A percentile compares a stretch with the other conserved stretches of the same genome.
These are phyloP conservation scores for Cataglyphis altisquamis DNA, from an alignment of 2,888 invertebrate species.

Conservation along the genomic window DNA sequence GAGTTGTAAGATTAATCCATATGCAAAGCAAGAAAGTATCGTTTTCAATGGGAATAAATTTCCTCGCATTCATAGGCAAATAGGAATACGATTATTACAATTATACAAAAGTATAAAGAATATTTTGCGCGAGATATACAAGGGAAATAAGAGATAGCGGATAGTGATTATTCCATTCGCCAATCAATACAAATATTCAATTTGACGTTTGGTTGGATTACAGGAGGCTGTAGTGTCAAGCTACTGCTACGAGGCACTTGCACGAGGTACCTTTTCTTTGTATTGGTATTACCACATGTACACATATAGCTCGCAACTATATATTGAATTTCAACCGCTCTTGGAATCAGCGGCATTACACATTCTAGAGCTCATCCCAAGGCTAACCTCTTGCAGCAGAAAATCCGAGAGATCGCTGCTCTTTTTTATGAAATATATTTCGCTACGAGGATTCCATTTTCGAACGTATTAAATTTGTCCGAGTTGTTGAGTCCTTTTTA, in stretches of 20 bases:
- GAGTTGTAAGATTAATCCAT: conserved; percentile 35
- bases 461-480: neutral
- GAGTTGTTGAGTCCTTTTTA: conserved; percentile 19
- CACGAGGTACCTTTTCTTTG: conserved; percentile 28
- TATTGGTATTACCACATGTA: conserved; percentile 29
- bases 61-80: conserved; percentile 26
- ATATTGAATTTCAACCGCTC: conserved; percentile 45
- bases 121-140: conserved; percentile 13
- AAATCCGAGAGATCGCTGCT: conserved; percentile 42
- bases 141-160: neutral
- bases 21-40: conserved; percentile 25
- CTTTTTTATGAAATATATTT: conserved; percentile 48
- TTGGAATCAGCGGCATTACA: conserved; percentile 38
- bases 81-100: neutral
- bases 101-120: conserved; percentile 18
- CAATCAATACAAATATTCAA: conserved; percentile 30
- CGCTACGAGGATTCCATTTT: conserved; percentile 27
- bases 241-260: conserved; percentile 36
- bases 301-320: conserved; percentile 38
- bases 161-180: neutral
- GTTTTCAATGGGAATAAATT: conserved; percentile 28
- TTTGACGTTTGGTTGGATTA: conserved; percentile 35
- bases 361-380: conserved; percentile 42
- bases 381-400: conserved; percentile 48
- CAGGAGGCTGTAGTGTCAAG: conserved; percentile 24